Evolutionary conservation across 92 coral and sea anemone species (phyloP).

Genomic region (Muricea muricata): DNA sequence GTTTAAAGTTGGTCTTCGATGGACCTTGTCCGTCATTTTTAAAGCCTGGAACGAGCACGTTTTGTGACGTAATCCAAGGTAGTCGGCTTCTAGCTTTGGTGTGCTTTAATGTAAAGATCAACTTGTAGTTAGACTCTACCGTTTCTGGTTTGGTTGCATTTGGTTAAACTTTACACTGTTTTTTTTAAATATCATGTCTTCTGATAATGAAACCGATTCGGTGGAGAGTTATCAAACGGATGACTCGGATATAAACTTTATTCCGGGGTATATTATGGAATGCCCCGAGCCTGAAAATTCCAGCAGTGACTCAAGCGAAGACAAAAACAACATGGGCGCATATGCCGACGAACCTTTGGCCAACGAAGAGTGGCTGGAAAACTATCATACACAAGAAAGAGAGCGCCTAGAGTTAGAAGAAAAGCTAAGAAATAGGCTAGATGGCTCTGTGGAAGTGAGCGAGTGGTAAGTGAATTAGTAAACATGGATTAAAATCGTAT

Average conservation of each 20-base stretch:
- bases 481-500: background rate
- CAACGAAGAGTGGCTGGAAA: conserved; percentile 47
- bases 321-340: background rate
- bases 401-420: conserved; percentile 44
- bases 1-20: too few relatives aligned
- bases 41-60: too few relatives aligned
- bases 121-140: too few relatives aligned
- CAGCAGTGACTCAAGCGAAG: background rate
- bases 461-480: conserved; percentile 47
- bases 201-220: too few relatives aligned
- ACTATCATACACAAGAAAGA: conserved; percentile 28
- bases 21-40: too few relatives aligned
- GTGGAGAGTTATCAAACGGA: too few relatives aligned
- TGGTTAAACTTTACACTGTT: too few relatives aligned
- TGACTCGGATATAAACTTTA: background rate
- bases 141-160: too few relatives aligned
- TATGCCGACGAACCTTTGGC: conserved; percentile 57
- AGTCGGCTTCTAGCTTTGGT: too few relatives aligned
- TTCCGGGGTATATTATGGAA: conserved; percentile 14
- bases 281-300: background rate
- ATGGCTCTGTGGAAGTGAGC: conserved; percentile 38
- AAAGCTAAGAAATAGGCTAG: conserved; percentile 35
- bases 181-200: too few relatives aligned
- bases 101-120: too few relatives aligned
- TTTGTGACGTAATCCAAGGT: too few relatives aligned